Evolutionary conservation across 2,888 invertebrate genomes (phyloP).

Genomic region (Apodemia zela): DNA sequence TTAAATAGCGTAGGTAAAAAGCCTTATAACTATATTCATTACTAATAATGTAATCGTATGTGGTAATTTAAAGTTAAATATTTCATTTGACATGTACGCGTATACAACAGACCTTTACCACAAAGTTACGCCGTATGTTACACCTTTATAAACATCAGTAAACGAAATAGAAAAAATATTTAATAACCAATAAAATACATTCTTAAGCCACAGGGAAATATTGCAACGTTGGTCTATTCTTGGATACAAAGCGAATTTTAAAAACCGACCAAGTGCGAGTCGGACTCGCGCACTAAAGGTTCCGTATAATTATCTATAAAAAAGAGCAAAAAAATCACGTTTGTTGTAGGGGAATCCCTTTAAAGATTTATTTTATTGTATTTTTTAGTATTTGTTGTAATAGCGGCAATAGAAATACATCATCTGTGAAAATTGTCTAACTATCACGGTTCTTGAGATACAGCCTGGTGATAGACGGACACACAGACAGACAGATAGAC

Average conservation of each 20-base stretch:
- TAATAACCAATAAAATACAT: constrained; percentile 7
- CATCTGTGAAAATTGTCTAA: too few species aligned
- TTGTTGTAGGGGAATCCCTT: too few species aligned
- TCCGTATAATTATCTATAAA: too few species aligned
- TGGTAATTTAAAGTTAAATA: constrained; percentile 4
- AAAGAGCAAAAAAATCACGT: too few species aligned
- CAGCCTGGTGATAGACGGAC: too few species aligned
- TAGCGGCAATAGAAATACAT: too few species aligned
- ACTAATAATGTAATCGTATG: background rate
- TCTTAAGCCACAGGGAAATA: background rate
- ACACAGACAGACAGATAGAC: too few species aligned
- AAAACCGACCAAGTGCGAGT: background rate
- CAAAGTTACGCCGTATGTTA: background rate
- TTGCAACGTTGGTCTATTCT: constrained; percentile 1
- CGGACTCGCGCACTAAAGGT: too few species aligned
- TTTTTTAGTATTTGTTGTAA: too few species aligned
- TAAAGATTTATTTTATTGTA: too few species aligned
- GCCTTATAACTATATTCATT: background rate
- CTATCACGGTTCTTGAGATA: too few species aligned
- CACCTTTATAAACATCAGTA: background rate
- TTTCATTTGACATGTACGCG: background rate
- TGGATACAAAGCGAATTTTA: background rate
- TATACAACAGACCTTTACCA: background rate
- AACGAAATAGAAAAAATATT: constrained; percentile 4
- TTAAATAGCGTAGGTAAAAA: too few species aligned